Evolutionary conservation across 1,140 invertebrate genomes (phyloP).

Genomic region (Hydropsyche tenuis): DNA sequence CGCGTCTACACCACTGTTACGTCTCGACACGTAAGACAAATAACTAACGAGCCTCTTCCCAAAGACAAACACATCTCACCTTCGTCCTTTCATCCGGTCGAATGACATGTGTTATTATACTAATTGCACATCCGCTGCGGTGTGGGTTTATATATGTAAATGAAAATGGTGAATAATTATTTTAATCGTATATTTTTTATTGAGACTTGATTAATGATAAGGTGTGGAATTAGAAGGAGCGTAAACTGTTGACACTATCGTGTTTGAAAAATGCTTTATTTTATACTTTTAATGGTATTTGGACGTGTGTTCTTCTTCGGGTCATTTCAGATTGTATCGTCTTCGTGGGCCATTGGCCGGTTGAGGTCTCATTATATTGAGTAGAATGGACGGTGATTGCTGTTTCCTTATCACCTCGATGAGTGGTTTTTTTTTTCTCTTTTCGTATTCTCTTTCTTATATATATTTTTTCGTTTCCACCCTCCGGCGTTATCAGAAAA

Average conservation of each 20-base stretch:
- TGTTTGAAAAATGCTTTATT: too few relatives aligned
- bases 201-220: too few relatives aligned
- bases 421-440: slow-evolving; percentile 2
- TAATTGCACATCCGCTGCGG: neutral
- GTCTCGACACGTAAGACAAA: slow-evolving; percentile 12
- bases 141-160: too few relatives aligned
- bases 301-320: neutral
- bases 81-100: slow-evolving; percentile 10
- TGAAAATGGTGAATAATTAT: neutral
- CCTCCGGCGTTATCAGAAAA: neutral
- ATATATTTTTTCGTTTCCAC: neutral
- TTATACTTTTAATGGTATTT: too few relatives aligned
- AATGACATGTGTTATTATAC: slow-evolving; percentile 22
- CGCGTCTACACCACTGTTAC: neutral
- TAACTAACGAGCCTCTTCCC: slow-evolving; percentile 9
- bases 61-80: slow-evolving; percentile 4
- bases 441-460: neutral
- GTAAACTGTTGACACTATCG: too few relatives aligned
- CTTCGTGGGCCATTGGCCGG: slow-evolving; percentile 10
- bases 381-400: slow-evolving; percentile 39
- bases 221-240: too few relatives aligned
- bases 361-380: slow-evolving; percentile 35
- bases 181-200: too few relatives aligned
- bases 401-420: slow-evolving; percentile 24
- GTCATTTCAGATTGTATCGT: slow-evolving; percentile 35